Conservation (phyloP, 2,888 invertebrate species). For the Molorchus minor region DNA sequence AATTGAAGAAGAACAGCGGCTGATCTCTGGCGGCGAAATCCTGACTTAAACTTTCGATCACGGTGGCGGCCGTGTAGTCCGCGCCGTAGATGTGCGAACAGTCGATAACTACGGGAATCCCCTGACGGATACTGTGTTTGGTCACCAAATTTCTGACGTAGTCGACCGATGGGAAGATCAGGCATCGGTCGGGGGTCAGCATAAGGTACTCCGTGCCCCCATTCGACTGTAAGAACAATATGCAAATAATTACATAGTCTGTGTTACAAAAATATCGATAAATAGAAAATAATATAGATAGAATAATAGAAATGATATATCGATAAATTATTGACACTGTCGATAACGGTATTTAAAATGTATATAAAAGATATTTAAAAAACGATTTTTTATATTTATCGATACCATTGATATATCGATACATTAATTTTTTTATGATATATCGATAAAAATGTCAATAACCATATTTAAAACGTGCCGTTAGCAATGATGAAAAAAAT, state of each 20-base stretch:
- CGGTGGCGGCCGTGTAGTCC: conserved; percentile 87
- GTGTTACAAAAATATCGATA: not conserved
- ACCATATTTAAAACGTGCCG: no score
- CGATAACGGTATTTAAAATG: no score
- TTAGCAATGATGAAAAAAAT: no score
- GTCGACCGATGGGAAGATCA: conserved; percentile 90
- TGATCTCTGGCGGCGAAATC: conserved; percentile 79
- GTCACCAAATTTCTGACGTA: conserved; percentile 86
- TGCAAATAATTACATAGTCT: conserved; percentile 1
- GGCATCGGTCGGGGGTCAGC: conserved; percentile 86
- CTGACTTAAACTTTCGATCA: conserved; percentile 76
- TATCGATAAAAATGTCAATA: no score
- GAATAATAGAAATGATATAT: not conserved
- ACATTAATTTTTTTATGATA: no score
- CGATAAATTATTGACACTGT: no score
- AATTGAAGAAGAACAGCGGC: conserved; percentile 81
- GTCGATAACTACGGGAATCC: conserved; percentile 83
- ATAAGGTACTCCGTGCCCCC: conserved; percentile 79
- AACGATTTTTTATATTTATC: no score
- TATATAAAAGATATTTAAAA: no score
- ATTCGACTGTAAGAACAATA: conserved; percentile 66
- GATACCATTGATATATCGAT: no score
- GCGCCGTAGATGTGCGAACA: conserved; percentile 89
- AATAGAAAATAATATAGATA: no score
- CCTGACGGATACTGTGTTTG: conserved; percentile 77